Base-by-base conservation (phyloP, 1,140 invertebrate genomes). In the Zaprionus capensis region DNA sequence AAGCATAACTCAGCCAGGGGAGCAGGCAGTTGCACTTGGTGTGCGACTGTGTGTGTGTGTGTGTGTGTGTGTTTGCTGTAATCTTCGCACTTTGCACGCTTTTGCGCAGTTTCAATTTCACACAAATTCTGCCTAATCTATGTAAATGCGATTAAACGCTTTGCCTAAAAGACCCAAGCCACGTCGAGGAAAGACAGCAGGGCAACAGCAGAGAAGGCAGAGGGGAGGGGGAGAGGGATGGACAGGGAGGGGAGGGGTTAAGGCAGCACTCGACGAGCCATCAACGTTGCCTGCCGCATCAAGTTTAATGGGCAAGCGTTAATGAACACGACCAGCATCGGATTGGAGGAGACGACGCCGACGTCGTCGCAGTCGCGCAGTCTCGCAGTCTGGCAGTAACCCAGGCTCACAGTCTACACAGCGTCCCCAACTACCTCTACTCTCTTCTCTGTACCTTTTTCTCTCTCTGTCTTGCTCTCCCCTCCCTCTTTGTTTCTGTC, bases 71-170 rank as follows among this genome's bases (percentile, higher is more conserved):
- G 31, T 62, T 24, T 71, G 38, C 36, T 70, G 73, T 69, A 84
- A 84, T 84, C 75, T 84, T 81, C 75, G 78, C 82, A 84, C 82
- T 86, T 78, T 85, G 78, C 79, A 85, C 82, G 82, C 82, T 80
- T 71, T 76, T 85, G 74, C 55, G 75, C 82, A 84, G 85, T 88
- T 88, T 88, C 84, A 90, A 88, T 88, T 88, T 88, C 84, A 88
- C 84, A 88, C 85, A 88, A 88, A 88, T 88, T 88, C 86, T 85
- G 81, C 85, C 84, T 88, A 88, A 88, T 88, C 84, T 88, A 88
- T 88, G 84, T 90, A 90, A 88, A 88, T 88, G 86, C 75, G 85
- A 88, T 90, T 90, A 90, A 88, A 81, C 85, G 84, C 73, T 88
- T 85, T 84, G 41, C 86, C 83, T 69, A 86, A 86, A 80, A 77